phyloP scores from a whole-genome alignment of 2,797 vertebrate genomes.

The Megalops cyprinoides region DNA sequence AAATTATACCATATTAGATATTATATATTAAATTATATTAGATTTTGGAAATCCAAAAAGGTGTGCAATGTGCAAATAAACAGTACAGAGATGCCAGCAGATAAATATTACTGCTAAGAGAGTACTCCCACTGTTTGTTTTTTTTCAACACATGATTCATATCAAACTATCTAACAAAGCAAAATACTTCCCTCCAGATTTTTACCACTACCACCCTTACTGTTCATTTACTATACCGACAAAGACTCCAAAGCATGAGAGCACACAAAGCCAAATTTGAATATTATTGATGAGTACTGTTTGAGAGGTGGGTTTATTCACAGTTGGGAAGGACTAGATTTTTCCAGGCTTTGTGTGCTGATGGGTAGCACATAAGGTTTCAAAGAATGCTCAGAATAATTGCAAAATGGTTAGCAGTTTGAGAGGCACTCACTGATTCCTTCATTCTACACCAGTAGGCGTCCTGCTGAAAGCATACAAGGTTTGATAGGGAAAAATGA shows the following conservation, averaged over 20 bases:
- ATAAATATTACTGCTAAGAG: too few relatives aligned
- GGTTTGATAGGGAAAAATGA: constrained; percentile 9
- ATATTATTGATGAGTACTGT: not conserved
- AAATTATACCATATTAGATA: too few relatives aligned
- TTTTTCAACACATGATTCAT: too few relatives aligned
- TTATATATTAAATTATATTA: too few relatives aligned
- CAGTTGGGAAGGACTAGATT: not conserved
- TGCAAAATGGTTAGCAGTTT: constrained; percentile 14
- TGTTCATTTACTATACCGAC: not conserved
- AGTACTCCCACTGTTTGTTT: too few relatives aligned
- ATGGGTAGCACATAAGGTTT: not conserved
- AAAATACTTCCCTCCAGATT: too few relatives aligned
- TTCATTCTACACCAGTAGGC: constrained; percentile 16
- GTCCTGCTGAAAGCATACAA: constrained; percentile 15
- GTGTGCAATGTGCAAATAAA: too few relatives aligned
- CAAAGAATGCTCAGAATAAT: not conserved
- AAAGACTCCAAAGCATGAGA: not conserved
- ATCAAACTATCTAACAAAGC: too few relatives aligned
- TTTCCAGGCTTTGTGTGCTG: not conserved
- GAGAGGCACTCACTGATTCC: constrained; percentile 7
- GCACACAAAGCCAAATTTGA: not conserved
- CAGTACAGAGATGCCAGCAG: not conserved
- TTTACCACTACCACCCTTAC: too few relatives aligned
- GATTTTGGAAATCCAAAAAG: too few relatives aligned
- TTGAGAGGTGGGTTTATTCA: not conserved